These are phyloP conservation scores for Therioaphis trifolii DNA, from an alignment of 2,888 invertebrate species.

Conservation along the genomic window DNA sequence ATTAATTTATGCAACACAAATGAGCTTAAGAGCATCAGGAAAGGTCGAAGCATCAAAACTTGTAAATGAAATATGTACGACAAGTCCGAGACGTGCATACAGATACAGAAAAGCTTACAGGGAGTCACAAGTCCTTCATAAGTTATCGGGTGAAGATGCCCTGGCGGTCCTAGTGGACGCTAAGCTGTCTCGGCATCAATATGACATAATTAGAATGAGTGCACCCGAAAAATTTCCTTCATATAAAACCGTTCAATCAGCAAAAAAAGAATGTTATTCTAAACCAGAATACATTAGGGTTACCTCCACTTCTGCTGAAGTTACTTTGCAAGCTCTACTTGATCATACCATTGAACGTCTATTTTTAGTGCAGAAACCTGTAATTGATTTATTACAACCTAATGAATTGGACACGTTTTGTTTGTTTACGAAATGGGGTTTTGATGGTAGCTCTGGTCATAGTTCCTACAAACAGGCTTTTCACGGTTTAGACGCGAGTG, in stretches of 20 bases:
- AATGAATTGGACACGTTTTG: conserved; percentile 22
- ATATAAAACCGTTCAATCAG: neutral
- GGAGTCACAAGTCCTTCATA: neutral
- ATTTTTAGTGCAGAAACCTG: conserved; percentile 14
- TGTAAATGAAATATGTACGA: neutral
- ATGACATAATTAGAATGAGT: neutral
- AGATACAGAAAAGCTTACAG: conserved; percentile 1
- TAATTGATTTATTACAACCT: neutral
- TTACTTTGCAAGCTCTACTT: conserved; percentile 65
- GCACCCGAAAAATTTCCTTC: neutral
- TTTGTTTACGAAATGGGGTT: conserved; percentile 63
- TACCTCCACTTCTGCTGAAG: conserved; percentile 64
- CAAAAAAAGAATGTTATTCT: conserved; percentile 65
- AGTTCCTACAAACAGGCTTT: neutral
- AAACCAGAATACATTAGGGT: conserved; percentile 64
- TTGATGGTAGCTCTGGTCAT: conserved; percentile 64
- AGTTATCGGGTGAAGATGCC: conserved; percentile 14
- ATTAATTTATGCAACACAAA: conserved; percentile 8
- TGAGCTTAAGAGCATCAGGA: conserved; percentile 18
- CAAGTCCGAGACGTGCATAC: neutral
- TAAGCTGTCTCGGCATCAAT: neutral
- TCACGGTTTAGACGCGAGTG: conserved; percentile 37
- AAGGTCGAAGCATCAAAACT: neutral
- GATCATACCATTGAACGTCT: too few relatives aligned
- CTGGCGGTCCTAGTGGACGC: too few relatives aligned